phyloP scores from a whole-genome alignment of 2,113 vertebrate genomes.

The Elephantulus edwardii region DNA sequence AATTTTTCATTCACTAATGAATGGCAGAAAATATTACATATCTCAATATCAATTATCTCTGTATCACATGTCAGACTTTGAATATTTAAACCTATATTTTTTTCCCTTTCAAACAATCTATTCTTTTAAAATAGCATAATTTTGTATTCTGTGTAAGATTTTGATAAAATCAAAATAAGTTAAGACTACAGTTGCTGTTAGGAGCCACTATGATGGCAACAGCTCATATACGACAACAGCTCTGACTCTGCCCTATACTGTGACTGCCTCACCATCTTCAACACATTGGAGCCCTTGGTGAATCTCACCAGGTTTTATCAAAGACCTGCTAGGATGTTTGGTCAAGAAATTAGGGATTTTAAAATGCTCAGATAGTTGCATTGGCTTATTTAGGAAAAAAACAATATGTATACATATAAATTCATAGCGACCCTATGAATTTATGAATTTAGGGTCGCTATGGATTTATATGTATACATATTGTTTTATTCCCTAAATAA shows the following conservation, averaged over 20 bases:
- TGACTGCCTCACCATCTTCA: too few relatives aligned
- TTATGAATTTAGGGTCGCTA: too few relatives aligned
- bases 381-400: neutral
- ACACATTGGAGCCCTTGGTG: too few relatives aligned
- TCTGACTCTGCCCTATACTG: too few relatives aligned
- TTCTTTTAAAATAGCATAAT: conserved; percentile 12
- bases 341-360: neutral
- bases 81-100: neutral
- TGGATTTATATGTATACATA: too few relatives aligned
- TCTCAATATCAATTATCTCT: neutral
- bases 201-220: too few relatives aligned
- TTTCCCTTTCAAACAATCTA: neutral
- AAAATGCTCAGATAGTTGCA: neutral
- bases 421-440: neutral
- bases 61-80: neutral
- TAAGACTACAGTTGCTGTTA: too few relatives aligned
- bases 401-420: neutral
- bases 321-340: neutral
- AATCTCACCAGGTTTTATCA: conserved; percentile 20
- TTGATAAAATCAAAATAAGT: conserved; percentile 13
- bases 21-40: neutral
- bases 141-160: conserved; percentile 8
- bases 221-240: too few relatives aligned
- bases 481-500: too few relatives aligned
- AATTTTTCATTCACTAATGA: neutral